phyloP scores from a whole-genome alignment of 1,140 invertebrate genomes.

The Drosophila busckii region DNA sequence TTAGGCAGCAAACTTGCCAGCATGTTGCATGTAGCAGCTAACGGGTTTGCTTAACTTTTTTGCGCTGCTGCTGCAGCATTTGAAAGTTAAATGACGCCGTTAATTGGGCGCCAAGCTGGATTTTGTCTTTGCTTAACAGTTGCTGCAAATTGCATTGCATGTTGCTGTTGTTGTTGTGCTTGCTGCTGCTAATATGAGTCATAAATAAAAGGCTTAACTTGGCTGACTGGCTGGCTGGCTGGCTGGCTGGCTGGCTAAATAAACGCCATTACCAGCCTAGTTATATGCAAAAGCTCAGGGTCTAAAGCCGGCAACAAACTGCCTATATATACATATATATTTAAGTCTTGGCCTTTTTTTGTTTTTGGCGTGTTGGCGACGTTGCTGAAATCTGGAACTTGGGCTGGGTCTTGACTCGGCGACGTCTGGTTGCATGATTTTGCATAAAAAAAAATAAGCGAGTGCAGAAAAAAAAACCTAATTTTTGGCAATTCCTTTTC shows the following conservation, averaged over 20 bases:
- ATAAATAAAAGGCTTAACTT: slow-evolving; percentile 71
- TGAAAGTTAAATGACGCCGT: slow-evolving; percentile 68
- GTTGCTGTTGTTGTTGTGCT: slow-evolving; percentile 12
- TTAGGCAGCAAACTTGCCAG: slow-evolving; percentile 28
- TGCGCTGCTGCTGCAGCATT: slow-evolving; percentile 36
- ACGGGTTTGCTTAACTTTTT: slow-evolving; percentile 24
- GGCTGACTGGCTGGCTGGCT: slow-evolving; percentile 30
- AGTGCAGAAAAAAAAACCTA: slow-evolving; percentile 28
- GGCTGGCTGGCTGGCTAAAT: slow-evolving; percentile 54
- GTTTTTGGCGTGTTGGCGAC: slow-evolving; percentile 28
- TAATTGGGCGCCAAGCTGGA: slow-evolving; percentile 68
- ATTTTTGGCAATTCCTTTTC: slow-evolving; percentile 58
- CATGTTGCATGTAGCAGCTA: slow-evolving; percentile 26
- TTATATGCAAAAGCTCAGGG: slow-evolving; percentile 66
- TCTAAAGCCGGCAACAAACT: slow-evolving; percentile 36
- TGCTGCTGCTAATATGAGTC: slow-evolving; percentile 66
- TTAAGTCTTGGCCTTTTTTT: slow-evolving; percentile 10
- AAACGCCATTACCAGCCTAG: slow-evolving; percentile 66
- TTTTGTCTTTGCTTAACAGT: slow-evolving; percentile 45
- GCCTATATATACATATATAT: slow-evolving; percentile 1
- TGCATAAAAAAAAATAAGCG: slow-evolving; percentile 33
- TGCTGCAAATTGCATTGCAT: slow-evolving; percentile 58
- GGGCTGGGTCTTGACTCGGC: slow-evolving; percentile 49
- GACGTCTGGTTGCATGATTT: slow-evolving; percentile 52
- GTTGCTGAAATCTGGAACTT: slow-evolving; percentile 30